Evolutionary conservation across 2,797 vertebrate genomes (phyloP).

Genomic region (Rhinoraja longicauda): DNA sequence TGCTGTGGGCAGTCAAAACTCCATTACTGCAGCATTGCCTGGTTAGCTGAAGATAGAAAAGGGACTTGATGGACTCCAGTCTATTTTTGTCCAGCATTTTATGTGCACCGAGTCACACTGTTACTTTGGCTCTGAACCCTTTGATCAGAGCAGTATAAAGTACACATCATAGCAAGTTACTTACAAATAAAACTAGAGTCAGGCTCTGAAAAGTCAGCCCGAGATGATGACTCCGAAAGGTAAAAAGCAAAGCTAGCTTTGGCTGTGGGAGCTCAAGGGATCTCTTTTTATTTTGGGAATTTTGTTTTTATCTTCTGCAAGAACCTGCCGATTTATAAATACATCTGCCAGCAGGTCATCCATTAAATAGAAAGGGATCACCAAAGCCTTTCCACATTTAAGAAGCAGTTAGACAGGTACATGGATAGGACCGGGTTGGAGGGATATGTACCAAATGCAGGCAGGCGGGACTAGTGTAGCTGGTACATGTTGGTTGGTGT

Average conservation of each 20-base stretch:
- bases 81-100: background rate
- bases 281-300: background rate
- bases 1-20: background rate
- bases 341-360: background rate
- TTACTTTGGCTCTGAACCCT: background rate
- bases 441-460: too few relatives aligned
- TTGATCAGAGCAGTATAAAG: background rate
- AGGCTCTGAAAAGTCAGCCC: background rate
- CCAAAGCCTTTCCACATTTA: background rate
- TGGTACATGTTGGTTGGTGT: too few relatives aligned
- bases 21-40: background rate
- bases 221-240: background rate
- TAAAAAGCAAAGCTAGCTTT: conserved; percentile 11
- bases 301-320: background rate
- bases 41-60: background rate
- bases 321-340: background rate
- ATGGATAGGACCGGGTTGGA: too few relatives aligned
- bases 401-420: too few relatives aligned
- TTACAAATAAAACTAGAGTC: background rate
- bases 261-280: background rate
- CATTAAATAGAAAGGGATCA: background rate
- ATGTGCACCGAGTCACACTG: background rate
- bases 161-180: background rate
- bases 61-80: background rate
- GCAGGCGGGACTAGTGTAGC: too few relatives aligned